Percentiles rank a stretch among this genome's conserved stretches.
These are phyloP conservation scores for Coendou prehensilis DNA, from an alignment of 2,797 vertebrate genomes.

Conservation along the genomic window DNA sequence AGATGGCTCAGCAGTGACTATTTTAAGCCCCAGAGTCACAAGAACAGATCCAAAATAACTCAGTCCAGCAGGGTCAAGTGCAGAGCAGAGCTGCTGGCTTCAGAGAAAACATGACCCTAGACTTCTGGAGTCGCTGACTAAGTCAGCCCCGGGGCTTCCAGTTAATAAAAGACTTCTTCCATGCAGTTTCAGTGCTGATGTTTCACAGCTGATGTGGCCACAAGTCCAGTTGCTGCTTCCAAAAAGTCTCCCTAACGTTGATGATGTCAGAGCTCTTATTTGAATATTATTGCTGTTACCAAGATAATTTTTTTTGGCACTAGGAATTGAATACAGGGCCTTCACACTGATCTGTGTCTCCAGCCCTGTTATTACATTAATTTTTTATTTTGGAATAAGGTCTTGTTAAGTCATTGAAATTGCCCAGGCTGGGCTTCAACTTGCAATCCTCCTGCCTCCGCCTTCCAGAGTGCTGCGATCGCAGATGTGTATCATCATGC, in stretches of 20 bases:
- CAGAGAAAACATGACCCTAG: conserved; percentile 16
- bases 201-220: background rate
- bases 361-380: too few relatives aligned
- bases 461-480: background rate
- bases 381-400: background rate
- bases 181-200: background rate
- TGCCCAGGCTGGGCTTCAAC: background rate
- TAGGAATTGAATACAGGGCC: background rate
- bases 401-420: background rate
- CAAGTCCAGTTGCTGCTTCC: background rate
- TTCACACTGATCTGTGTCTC: background rate
- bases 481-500: background rate
- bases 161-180: conserved; percentile 21
- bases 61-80: conserved; percentile 72
- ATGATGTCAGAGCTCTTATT: background rate
- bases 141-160: conserved; percentile 33
- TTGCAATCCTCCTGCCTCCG: background rate
- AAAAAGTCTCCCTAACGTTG: background rate
- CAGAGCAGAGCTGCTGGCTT: conserved; percentile 67
- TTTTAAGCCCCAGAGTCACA: conserved; percentile 82
- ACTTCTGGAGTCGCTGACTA: background rate
- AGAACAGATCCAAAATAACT: conserved; percentile 80
- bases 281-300: background rate
- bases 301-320: background rate
- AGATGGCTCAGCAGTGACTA: conserved; percentile 81